Conservation (phyloP, 2,797 vertebrate species). For the Gorsachius magnificus region DNA sequence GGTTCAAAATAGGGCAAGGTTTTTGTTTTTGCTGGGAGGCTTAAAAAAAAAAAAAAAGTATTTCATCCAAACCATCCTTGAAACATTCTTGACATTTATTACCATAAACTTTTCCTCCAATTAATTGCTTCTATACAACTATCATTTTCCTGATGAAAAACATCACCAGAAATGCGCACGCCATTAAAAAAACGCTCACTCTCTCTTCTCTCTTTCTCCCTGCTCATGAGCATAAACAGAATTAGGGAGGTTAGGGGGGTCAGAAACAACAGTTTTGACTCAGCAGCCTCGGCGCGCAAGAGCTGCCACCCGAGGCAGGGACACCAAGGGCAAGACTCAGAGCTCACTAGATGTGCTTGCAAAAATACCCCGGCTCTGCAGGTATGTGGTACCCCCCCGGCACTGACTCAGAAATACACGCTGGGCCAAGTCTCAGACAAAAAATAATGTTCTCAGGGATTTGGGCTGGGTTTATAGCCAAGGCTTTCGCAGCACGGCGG, state of each 20-base stretch:
- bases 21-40: constrained; percentile 31
- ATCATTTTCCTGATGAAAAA: constrained; percentile 12
- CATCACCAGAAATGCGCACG: neutral
- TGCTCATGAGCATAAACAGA: neutral
- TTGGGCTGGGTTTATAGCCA: neutral
- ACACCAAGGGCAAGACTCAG: neutral
- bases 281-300: neutral
- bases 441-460: neutral
- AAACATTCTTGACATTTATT: constrained; percentile 51
- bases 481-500: neutral
- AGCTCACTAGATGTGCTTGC: neutral
- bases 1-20: constrained; percentile 25
- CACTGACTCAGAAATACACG: neutral
- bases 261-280: neutral
- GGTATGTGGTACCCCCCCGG: rapidly evolving
- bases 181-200: neutral
- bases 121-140: constrained; percentile 17
- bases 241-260: neutral
- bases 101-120: constrained; percentile 43
- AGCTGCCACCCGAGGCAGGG: neutral
- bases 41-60: neutral
- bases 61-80: constrained; percentile 14
- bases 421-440: neutral
- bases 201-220: neutral
- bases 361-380: neutral